Evolutionary conservation across 2,888 invertebrate genomes (phyloP).

Genomic region (Sesamia inferens): DNA sequence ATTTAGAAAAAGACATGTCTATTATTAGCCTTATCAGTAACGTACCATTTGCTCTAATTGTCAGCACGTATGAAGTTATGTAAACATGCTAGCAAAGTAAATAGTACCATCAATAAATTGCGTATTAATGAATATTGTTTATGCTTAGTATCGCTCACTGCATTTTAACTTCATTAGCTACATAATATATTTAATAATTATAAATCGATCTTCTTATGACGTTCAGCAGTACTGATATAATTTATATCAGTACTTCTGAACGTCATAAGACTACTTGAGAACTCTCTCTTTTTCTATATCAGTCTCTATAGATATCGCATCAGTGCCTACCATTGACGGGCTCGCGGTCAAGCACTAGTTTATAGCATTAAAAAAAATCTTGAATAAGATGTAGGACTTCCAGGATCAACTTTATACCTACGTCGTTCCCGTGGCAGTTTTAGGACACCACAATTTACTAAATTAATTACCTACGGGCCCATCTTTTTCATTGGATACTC

Average conservation of each 20-base stretch:
- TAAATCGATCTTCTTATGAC: too few relatives aligned
- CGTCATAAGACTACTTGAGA: not conserved
- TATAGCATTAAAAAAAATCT: too few relatives aligned
- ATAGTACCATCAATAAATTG: not conserved
- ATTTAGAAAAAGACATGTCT: not conserved
- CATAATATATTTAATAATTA: not conserved
- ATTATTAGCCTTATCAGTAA: slow-evolving; percentile 15
- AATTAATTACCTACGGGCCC: too few relatives aligned
- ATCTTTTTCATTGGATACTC: too few relatives aligned
- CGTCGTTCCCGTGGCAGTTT: too few relatives aligned
- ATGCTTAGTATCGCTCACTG: not conserved
- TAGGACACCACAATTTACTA: too few relatives aligned
- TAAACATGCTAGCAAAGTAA: slow-evolving; percentile 1
- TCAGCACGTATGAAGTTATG: slow-evolving; percentile 4
- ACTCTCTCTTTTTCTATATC: not conserved
- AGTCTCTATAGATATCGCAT: too few relatives aligned
- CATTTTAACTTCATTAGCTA: slow-evolving; percentile 2
- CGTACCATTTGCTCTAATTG: not conserved
- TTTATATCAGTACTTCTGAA: not conserved
- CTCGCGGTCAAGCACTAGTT: too few relatives aligned
- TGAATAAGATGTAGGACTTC: too few relatives aligned
- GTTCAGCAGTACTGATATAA: too few relatives aligned
- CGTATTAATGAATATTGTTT: not conserved
- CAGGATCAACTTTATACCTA: too few relatives aligned
- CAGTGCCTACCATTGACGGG: too few relatives aligned